Conservation (phyloP, 2,797 vertebrate genomes). For the Pangasius djambal region DNA sequence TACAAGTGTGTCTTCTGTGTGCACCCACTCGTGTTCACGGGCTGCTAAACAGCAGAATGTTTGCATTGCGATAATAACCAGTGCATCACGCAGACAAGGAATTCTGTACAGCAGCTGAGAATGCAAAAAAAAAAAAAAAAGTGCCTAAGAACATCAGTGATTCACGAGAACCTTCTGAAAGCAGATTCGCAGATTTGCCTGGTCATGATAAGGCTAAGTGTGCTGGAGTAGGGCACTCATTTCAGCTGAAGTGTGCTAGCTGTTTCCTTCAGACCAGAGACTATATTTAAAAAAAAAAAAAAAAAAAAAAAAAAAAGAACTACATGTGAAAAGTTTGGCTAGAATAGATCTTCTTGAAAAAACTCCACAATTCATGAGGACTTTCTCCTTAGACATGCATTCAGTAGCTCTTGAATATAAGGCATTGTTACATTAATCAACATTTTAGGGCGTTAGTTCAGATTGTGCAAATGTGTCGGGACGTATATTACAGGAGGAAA, state of each 20-base stretch:
- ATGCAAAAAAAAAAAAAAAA: background rate
- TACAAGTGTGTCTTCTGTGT: background rate
- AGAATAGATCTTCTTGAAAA: background rate
- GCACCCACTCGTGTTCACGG: background rate
- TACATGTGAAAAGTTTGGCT: slow-evolving; percentile 14
- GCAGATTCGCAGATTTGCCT: slow-evolving; percentile 51
- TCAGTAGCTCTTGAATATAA: slow-evolving; percentile 85
- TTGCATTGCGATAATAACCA: background rate
- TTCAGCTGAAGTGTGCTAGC: slow-evolving; percentile 8
- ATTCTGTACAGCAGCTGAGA: slow-evolving; percentile 30
- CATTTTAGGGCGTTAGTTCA: slow-evolving; percentile 74
- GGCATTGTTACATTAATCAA: slow-evolving; percentile 82
- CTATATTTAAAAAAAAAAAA: background rate
- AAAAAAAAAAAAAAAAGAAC: slow-evolving; percentile 47
- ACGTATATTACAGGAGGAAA: slow-evolving; percentile 59
- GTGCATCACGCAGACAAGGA: slow-evolving; percentile 10
- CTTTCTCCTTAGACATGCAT: slow-evolving; percentile 67
- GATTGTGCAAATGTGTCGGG: slow-evolving; percentile 77
- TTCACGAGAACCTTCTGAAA: slow-evolving; percentile 5
- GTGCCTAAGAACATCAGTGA: background rate
- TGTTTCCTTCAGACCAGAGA: slow-evolving; percentile 27
- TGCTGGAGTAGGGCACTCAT: background rate
- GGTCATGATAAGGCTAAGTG: slow-evolving; percentile 22
- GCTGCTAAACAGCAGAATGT: background rate
- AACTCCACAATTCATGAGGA: background rate